These are phyloP conservation scores for Amphiduros pacificus DNA, from an alignment of 2,888 invertebrate genomes.

Conservation along the genomic window DNA sequence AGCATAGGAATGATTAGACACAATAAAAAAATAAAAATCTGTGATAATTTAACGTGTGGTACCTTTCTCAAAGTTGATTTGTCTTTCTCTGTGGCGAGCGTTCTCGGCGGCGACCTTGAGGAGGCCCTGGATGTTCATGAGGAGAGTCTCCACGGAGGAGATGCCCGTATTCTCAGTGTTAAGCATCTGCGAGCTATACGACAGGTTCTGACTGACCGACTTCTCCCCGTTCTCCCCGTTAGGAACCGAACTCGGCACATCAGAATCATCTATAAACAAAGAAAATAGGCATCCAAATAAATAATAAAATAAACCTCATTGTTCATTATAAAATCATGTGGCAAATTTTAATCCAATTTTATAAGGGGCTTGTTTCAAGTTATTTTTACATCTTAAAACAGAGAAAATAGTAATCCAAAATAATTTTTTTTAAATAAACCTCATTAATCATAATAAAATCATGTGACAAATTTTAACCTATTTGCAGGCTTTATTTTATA, in stretches of 20 bases:
- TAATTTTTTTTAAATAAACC: too few species aligned
- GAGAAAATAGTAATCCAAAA: too few species aligned
- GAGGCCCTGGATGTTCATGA: constrained; percentile 92
- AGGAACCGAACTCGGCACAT: neutral
- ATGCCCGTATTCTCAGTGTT: constrained; percentile 11
- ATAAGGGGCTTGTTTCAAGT: too few species aligned
- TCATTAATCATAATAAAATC: too few species aligned
- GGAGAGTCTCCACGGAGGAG: constrained; percentile 88
- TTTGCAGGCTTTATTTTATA: too few species aligned
- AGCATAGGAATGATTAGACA: neutral
- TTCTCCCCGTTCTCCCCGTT: constrained; percentile 12
- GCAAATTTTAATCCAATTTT: too few species aligned
- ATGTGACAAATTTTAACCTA: too few species aligned
- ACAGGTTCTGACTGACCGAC: neutral
- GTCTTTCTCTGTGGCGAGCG: constrained; percentile 92
- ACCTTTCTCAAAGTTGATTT: constrained; percentile 97
- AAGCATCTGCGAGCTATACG: constrained; percentile 9
- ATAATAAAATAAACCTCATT: too few species aligned
- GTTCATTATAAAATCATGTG: too few species aligned
- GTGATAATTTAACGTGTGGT: neutral
- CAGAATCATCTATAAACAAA: constrained; percentile 11
- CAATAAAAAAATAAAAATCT: neutral
- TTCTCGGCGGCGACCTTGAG: constrained; percentile 97
- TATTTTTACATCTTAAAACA: too few species aligned
- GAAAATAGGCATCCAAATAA: too few species aligned